Evolutionary conservation across 2,888 invertebrate genomes (phyloP).

Genomic region (Pandemis cinnamomeana): DNA sequence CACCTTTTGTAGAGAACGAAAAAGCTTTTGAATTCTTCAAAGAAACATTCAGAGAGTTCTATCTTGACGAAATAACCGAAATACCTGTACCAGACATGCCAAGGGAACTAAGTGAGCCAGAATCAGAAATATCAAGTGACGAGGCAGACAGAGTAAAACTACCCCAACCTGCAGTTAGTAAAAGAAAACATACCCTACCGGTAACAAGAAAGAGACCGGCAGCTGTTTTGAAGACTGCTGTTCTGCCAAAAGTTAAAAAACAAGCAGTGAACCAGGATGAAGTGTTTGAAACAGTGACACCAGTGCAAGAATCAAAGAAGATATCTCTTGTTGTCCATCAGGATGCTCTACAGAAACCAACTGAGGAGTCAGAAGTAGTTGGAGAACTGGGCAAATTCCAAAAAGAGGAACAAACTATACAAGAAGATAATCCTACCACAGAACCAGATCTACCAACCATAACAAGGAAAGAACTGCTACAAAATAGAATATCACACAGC

Average conservation of each 20-base stretch:
- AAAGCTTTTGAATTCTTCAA: conserved; percentile 66
- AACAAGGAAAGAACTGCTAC: conserved; percentile 86
- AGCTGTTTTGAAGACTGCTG: conserved; percentile 56
- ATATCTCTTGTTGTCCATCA: conserved; percentile 74
- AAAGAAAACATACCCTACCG: conserved; percentile 71
- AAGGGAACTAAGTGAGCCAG: conserved; percentile 60
- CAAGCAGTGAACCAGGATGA: conserved; percentile 62
- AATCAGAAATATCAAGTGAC: conserved; percentile 77
- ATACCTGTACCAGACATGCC: conserved; percentile 47
- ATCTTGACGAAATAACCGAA: conserved; percentile 56
- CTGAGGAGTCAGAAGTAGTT: conserved; percentile 67
- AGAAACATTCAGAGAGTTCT: conserved; percentile 65
- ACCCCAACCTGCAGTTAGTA: conserved; percentile 57
- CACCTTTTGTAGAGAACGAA: conserved; percentile 88
- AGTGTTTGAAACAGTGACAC: conserved; percentile 71
- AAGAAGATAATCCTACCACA: conserved; percentile 48
- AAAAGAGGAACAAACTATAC: conserved; percentile 59
- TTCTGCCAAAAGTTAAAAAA: conserved; percentile 63
- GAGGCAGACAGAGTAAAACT: conserved; percentile 60
- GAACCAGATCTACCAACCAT: conserved; percentile 76
- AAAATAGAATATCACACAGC: conserved; percentile 88
- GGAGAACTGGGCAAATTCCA: conserved; percentile 77
- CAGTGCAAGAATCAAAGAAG: conserved; percentile 71
- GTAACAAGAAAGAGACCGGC: conserved; percentile 65
- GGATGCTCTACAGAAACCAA: conserved; percentile 66